These are phyloP conservation scores for Micrastur ruficollis DNA, from an alignment of 2,797 vertebrate species.

Conservation along the genomic window DNA sequence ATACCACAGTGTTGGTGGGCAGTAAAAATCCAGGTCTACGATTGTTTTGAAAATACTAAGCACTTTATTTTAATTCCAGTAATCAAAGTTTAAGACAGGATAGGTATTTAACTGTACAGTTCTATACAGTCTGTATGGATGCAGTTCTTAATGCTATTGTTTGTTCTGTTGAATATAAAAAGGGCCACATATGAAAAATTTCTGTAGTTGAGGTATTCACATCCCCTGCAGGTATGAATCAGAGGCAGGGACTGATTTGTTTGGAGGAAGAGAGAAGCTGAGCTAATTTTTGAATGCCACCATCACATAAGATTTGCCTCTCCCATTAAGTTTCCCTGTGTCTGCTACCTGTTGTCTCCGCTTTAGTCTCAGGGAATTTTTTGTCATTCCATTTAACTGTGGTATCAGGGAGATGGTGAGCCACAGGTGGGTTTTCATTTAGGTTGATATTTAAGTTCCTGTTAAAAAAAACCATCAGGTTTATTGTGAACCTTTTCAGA, in stretches of 20 bases:
- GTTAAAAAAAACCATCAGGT: background rate
- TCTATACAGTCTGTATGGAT: background rate
- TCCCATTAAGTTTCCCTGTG: background rate
- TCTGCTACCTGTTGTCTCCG: background rate
- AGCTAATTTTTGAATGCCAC: background rate
- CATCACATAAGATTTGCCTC: background rate
- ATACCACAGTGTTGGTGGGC: background rate
- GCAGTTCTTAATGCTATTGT: background rate
- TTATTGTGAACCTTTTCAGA: background rate
- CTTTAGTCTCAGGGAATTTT: slow-evolving; percentile 56
- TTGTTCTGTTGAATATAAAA: background rate
- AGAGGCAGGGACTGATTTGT: background rate
- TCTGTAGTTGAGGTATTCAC: background rate
- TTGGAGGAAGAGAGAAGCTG: background rate
- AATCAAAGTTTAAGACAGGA: background rate
- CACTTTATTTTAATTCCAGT: slow-evolving; percentile 53
- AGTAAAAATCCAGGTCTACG: slow-evolving; percentile 9
- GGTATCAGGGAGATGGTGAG: slow-evolving; percentile 12
- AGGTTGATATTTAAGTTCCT: background rate
- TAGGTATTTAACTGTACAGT: background rate
- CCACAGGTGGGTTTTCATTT: background rate
- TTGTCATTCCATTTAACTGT: background rate
- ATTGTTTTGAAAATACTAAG: background rate
- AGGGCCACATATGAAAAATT: background rate
- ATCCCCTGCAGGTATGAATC: background rate